These are phyloP conservation scores for Heptranchias perlo DNA, from an alignment of 2,113 vertebrate genomes.

Conservation along the genomic window DNA sequence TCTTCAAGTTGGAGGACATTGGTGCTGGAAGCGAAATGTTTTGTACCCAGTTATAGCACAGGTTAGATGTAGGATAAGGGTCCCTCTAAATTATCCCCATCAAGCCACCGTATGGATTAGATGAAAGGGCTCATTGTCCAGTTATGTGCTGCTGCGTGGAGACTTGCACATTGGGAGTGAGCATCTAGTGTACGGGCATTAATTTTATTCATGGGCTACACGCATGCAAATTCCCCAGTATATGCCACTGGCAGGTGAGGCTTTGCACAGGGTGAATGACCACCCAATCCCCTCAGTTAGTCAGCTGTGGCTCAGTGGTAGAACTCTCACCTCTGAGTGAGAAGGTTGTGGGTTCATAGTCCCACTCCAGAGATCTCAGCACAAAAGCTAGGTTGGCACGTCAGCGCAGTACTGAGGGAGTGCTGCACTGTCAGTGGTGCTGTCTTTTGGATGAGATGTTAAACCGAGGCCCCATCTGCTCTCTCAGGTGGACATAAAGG, in stretches of 20 bases:
- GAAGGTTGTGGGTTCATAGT: background rate
- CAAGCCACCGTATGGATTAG: background rate
- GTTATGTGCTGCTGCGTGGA: background rate
- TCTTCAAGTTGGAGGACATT: background rate
- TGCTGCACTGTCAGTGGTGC: background rate
- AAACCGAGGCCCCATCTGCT: background rate
- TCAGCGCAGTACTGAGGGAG: background rate
- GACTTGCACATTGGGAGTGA: background rate
- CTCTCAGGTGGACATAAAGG: background rate
- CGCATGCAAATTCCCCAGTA: background rate
- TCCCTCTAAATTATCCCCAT: background rate
- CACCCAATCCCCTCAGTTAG: background rate
- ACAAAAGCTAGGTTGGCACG: background rate
- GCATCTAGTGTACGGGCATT: background rate
- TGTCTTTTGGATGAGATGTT: background rate
- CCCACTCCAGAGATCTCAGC: background rate
- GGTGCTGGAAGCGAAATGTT: background rate
- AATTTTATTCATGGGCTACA: background rate
- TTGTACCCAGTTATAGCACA: background rate
- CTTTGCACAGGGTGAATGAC: background rate
- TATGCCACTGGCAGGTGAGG: background rate
- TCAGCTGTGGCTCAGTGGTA: background rate
- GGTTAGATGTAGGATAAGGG: background rate
- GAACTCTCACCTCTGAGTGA: background rate
- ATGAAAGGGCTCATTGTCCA: background rate